Percentiles rank a stretch among this genome's conserved stretches.
These are phyloP conservation scores for Rugalucina vietnamica DNA, from an alignment of 2,888 invertebrate species.

Conservation along the genomic window DNA sequence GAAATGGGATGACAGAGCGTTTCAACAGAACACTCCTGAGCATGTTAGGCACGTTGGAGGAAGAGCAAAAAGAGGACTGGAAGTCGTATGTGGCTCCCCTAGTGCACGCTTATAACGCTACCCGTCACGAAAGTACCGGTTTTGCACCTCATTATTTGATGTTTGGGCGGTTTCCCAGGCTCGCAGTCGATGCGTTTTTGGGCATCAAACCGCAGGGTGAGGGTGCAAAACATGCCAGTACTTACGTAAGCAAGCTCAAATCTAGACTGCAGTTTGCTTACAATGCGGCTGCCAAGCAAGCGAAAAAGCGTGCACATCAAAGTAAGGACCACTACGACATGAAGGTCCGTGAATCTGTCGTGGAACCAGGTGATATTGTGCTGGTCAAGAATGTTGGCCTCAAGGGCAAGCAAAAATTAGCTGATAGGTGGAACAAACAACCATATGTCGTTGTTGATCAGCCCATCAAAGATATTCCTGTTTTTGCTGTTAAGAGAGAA, in stretches of 20 bases:
- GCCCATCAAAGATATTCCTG: no score
- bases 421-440: background rate
- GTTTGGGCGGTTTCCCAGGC: background rate
- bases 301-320: background rate
- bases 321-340: background rate
- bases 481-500: background rate
- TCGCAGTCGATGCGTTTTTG: background rate
- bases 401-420: no score
- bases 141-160: background rate
- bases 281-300: background rate
- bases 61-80: background rate
- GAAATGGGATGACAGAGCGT: background rate
- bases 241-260: background rate
- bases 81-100: background rate
- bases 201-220: background rate
- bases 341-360: background rate
- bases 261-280: background rate
- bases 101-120: background rate
- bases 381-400: no score
- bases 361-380: no score
- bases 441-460: background rate
- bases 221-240: background rate
- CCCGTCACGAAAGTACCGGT: background rate
- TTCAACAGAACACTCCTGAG: background rate
- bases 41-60: background rate